A percentile compares a stretch with the other conserved stretches of the same genome.
Conservation (phyloP, 2,888 invertebrate genomes). For the Leptinotarsa peninsularis region DNA sequence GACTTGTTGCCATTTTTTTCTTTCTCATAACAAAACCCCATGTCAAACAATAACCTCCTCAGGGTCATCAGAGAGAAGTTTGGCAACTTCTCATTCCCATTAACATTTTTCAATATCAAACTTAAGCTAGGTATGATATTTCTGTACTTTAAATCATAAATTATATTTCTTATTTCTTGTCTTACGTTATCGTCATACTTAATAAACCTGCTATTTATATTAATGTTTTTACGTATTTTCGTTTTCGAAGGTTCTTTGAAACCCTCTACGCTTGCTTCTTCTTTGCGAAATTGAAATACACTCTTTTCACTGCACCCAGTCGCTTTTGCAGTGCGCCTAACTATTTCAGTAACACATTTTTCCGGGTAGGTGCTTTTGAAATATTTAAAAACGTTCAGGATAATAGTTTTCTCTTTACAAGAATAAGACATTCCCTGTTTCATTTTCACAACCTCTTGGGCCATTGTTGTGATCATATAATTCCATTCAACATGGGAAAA, state of each 20-base stretch:
- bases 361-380: slow-evolving; percentile 60
- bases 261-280: slow-evolving; percentile 63
- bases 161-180: slow-evolving; percentile 61
- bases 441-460: slow-evolving; percentile 63
- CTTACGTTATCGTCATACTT: slow-evolving; percentile 63
- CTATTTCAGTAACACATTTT: slow-evolving; percentile 62
- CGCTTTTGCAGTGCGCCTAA: slow-evolving; percentile 62
- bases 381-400: slow-evolving; percentile 65
- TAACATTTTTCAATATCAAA: slow-evolving; percentile 61
- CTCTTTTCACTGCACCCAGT: slow-evolving; percentile 66
- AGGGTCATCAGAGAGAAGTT: slow-evolving; percentile 65
- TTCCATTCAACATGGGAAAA: background rate
- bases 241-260: slow-evolving; percentile 64
- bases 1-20: slow-evolving; percentile 61
- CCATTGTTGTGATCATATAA: slow-evolving; percentile 27
- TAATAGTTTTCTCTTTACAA: slow-evolving; percentile 64
- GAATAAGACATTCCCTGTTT: slow-evolving; percentile 66
- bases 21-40: slow-evolving; percentile 64
- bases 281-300: slow-evolving; percentile 64
- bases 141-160: slow-evolving; percentile 61
- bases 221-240: slow-evolving; percentile 62
- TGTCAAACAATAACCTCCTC: slow-evolving; percentile 62
- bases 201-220: slow-evolving; percentile 63
- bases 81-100: slow-evolving; percentile 57
- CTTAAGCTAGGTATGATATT: slow-evolving; percentile 62